These are phyloP conservation scores for Pagetopsis macropterus DNA, from an alignment of 2,797 vertebrate species.

Conservation along the genomic window DNA sequence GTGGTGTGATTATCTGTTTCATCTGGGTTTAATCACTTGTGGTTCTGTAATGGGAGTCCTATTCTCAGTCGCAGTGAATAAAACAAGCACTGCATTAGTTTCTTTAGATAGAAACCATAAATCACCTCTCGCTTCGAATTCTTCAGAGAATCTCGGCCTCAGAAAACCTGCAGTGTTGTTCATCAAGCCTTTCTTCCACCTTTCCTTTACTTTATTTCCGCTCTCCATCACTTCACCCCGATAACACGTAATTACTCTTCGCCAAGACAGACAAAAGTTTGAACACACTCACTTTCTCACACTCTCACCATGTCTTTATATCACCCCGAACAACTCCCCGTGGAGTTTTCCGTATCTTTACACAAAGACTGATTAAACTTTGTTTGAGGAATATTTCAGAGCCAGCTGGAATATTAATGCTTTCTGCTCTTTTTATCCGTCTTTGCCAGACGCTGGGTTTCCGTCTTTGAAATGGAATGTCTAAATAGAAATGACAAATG, in stretches of 20 bases:
- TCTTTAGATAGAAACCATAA: conserved; percentile 52
- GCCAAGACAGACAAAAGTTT: conserved; percentile 31
- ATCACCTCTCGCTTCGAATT: conserved; percentile 52
- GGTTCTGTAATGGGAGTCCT: conserved; percentile 49
- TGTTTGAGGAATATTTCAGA: conserved; percentile 14
- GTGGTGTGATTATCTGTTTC: conserved; percentile 51
- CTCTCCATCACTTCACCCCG: neutral
- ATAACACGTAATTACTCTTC: conserved; percentile 38
- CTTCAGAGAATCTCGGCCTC: conserved; percentile 26
- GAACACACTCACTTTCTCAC: conserved; percentile 7
- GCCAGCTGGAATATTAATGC: conserved; percentile 29
- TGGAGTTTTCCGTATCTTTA: conserved; percentile 20
- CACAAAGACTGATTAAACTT: conserved; percentile 35
- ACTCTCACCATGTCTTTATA: conserved; percentile 20
- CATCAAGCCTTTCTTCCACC: conserved; percentile 22
- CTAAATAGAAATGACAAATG: conserved; percentile 13
- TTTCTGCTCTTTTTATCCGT: neutral
- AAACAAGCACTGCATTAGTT: conserved; percentile 56
- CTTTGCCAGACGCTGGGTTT: conserved; percentile 5
- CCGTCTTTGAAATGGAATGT: conserved; percentile 7
- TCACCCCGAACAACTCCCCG: conserved; percentile 15
- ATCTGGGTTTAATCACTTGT: conserved; percentile 60
- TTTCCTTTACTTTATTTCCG: neutral
- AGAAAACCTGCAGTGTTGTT: conserved; percentile 33
- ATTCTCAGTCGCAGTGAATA: conserved; percentile 56